These are phyloP conservation scores for Brachynemurus nebulosus DNA, from an alignment of 2,888 invertebrate genomes.

Conservation along the genomic window DNA sequence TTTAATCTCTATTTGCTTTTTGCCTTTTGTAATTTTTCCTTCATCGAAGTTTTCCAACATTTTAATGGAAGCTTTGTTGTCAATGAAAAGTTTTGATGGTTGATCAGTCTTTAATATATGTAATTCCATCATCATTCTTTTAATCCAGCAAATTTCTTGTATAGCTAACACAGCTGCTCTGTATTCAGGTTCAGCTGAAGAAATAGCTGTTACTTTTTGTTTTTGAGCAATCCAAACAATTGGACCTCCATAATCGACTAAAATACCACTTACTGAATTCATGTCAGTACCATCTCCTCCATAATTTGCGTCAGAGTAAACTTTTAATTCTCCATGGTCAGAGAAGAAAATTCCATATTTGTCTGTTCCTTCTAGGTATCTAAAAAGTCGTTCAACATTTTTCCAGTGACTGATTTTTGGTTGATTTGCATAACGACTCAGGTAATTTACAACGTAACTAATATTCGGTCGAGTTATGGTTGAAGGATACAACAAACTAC, in stretches of 20 bases:
- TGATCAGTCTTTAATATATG: constrained; percentile 6
- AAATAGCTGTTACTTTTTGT: no score
- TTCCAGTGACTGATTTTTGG: constrained; percentile 11
- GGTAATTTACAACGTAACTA: constrained; percentile 11
- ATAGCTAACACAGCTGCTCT: no score
- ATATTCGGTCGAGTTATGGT: constrained; percentile 13
- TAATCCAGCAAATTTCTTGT: constrained; percentile 16
- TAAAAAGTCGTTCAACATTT: constrained; percentile 12
- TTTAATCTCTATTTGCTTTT: constrained; percentile 29
- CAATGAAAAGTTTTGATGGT: constrained; percentile 10
- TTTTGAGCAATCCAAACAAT: no score
- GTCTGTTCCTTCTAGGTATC: constrained; percentile 12
- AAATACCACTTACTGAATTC: no score
- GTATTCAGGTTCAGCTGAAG: no score
- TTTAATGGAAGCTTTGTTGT: constrained; percentile 14
- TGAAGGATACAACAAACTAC: constrained; percentile 18
- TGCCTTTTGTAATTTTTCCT: constrained; percentile 9
- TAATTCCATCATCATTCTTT: no score
- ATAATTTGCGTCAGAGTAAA: no score
- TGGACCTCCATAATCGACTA: no score
- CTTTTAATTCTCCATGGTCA: no score
- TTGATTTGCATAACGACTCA: constrained; percentile 14
- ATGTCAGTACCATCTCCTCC: no score
- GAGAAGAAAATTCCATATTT: no score
- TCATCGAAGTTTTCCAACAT: constrained; percentile 12